Percentiles rank a stretch among this genome's conserved stretches.
phyloP scores from a whole-genome alignment of 2,113 vertebrate genomes.

The Dipodomys stephensi region DNA sequence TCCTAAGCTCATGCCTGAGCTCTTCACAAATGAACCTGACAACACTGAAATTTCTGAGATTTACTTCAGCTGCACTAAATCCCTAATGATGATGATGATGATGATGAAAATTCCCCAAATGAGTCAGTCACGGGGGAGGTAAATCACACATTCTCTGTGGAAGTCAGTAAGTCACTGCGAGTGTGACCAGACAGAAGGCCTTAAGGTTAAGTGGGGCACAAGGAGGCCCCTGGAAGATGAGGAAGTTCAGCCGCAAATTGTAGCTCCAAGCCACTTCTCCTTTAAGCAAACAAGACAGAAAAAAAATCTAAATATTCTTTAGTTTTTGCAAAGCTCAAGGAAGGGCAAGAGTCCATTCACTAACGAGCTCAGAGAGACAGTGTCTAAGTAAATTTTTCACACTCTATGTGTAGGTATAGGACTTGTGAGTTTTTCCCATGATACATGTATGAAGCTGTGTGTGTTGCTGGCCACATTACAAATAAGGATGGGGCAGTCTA shows the following conservation, averaged over 20 bases:
- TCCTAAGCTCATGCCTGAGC: conserved; percentile 13
- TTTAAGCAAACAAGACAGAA: not conserved
- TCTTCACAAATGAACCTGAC: conserved; percentile 67
- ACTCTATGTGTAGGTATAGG: not conserved
- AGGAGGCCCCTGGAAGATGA: not conserved
- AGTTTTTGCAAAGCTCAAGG: conserved; percentile 31
- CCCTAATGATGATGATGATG: conserved; percentile 74
- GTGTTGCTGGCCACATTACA: not conserved
- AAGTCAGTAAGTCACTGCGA: conserved; percentile 48
- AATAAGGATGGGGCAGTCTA: rapidly evolving
- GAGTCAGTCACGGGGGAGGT: conserved; percentile 69
- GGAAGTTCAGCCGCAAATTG: not conserved
- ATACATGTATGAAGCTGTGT: not conserved
- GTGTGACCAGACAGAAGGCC: conserved; percentile 34
- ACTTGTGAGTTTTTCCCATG: not conserved
- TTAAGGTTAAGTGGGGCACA: not conserved
- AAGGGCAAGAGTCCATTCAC: conserved; percentile 38
- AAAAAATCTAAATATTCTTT: too few relatives aligned
- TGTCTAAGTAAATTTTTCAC: not conserved
- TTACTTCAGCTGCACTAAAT: conserved; percentile 73
- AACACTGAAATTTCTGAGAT: conserved; percentile 70
- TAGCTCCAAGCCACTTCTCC: not conserved
- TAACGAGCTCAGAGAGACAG: conserved; percentile 31
- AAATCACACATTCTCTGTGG: conserved; percentile 69
- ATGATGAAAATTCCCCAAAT: conserved; percentile 75